Base-by-base conservation (phyloP, 2,113 vertebrate genomes). In the Campylorhamphus procurvoides region DNA sequence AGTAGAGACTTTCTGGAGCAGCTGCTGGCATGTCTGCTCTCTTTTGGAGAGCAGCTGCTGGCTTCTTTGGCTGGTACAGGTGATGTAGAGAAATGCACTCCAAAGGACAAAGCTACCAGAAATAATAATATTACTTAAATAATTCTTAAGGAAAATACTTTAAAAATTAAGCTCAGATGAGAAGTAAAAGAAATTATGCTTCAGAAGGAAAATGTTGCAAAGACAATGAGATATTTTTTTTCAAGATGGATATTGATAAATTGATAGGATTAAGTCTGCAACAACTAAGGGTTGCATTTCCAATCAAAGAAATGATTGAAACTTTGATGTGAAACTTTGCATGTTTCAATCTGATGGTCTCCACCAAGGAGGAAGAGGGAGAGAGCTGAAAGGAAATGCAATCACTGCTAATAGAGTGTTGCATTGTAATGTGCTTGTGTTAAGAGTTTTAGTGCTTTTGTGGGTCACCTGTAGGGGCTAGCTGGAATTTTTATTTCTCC, bases 401-500 rank as follows among this genome's bases (percentile, higher is more conserved):
- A 44, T 93, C 72, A 23, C 22, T 75, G 27, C 19, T 80, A 89
- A 40, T n/a, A 78, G 49, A 9, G 35, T 86, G 80, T 78, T 89
- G 47, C 72, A 75, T 75, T 84, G 80, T 63, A 56, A 64, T 72
- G 78, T 52, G 68, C 44, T 71, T 71, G 17, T 67, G 35, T 37
- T 77, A 55, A 60, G 76, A 59, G 68, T 90, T 93, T 84, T 77
- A 93, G 83, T 49, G 80, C 55, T 86, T 85, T 86, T 67, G 50
- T 3, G 0, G 17, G 46, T 92, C 50, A 80, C 52, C 39, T 90
- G 76, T 64, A 67, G 22, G 35, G 60, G 10, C 52, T 74, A 78
- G 60, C 24, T 87, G 80, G 73, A 84, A 72, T 87, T 92, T 90
- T 84, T 90, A 74, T 92, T 84, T 80, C 63, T 77, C 59, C 20